Evolutionary conservation across 2,888 invertebrate species (phyloP), one percentile per base, ranked within the genome.

Genomic region (Heliconius hortense): DNA sequence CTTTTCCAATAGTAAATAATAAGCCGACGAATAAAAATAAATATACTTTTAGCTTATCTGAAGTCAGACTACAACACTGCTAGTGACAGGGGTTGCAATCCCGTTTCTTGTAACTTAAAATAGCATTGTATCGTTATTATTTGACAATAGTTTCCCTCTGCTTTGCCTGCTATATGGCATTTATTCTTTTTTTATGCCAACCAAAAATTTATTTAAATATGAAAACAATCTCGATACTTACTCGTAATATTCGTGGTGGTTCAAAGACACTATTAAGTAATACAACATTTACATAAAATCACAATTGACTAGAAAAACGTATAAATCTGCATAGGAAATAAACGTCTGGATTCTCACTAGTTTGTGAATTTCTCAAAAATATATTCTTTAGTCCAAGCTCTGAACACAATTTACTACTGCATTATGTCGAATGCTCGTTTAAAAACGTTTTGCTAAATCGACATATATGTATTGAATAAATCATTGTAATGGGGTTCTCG

Each of bases 271-370:
- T n/a, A n/a, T n/a, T n/a, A 28, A 28, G 28, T 28, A 28, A 28
- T 28, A 28, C 28, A 28, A 28, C 28, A 28, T 28, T 28, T 28
- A 28, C 28, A 28, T 28, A 28, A 2, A 28, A 28, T 28, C 28
- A 28, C 28, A 28, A 28, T 28, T 28, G 28, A 28, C 11, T 31
- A 21, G 31, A 4, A 63, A 63, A 63, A 26, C 21, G n/a, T 31
- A 63, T 63, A 63, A 63, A 63, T 63, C 63, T 63, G 31, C 63
- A 63, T 63, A 31, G 10, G 63, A 63, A 63, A 63, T 63, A 63
- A 63, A 63, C 21, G 21, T 63, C 63, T 63, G 28, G 63, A 63
- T 63, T 21, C 18, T 62, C 18, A 62, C 8, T 35, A 35, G 8
- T 18, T 15, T 31, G 31, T 21, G 10, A 63, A 31, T 31, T 63